A percentile compares a stretch with the other conserved stretches of the same genome.
Conservation (phyloP, 2,113 vertebrate genomes). For the Toxotes chatareus region DNA sequence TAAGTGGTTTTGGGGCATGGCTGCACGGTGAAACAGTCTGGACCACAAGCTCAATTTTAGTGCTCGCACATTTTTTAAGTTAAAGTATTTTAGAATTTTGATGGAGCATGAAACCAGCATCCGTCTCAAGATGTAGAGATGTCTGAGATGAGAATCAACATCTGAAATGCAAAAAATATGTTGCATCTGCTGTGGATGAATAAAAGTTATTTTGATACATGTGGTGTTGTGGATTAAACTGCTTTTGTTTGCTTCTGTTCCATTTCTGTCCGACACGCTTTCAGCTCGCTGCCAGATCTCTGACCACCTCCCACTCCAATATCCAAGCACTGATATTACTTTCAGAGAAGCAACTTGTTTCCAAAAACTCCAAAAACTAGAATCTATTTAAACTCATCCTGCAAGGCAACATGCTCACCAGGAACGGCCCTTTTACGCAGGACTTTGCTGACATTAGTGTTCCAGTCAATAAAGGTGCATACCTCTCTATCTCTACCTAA, state of each 20-base stretch:
- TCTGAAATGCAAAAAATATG: slow-evolving; percentile 14
- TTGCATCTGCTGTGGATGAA: slow-evolving; percentile 8
- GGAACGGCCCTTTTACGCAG: slow-evolving; percentile 29
- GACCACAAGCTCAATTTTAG: background rate
- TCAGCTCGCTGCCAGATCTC: slow-evolving; percentile 43
- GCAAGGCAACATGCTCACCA: slow-evolving; percentile 10
- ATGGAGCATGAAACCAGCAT: slow-evolving; percentile 21
- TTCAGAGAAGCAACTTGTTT: slow-evolving; percentile 32
- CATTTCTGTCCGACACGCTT: slow-evolving; percentile 43
- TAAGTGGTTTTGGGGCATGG: background rate
- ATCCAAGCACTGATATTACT: slow-evolving; percentile 33
- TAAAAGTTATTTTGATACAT: slow-evolving; percentile 27
- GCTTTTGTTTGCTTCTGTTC: slow-evolving; percentile 55
- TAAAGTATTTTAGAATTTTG: slow-evolving; percentile 7
- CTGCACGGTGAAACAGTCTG: background rate
- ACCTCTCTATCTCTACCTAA: slow-evolving; percentile 49
- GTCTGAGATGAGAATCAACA: slow-evolving; percentile 26
- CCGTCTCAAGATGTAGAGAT: slow-evolving; percentile 22
- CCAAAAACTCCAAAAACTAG: slow-evolving; percentile 8
- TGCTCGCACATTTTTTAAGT: slow-evolving; percentile 18
- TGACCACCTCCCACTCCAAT: slow-evolving; percentile 44
- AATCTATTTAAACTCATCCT: slow-evolving; percentile 21
- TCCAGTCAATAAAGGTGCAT: slow-evolving; percentile 47
- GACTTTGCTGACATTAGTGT: background rate
- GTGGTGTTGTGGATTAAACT: slow-evolving; percentile 42